These are phyloP conservation scores for Cistogaster globosa DNA, from an alignment of 2,888 invertebrate species.

Conservation along the genomic window DNA sequence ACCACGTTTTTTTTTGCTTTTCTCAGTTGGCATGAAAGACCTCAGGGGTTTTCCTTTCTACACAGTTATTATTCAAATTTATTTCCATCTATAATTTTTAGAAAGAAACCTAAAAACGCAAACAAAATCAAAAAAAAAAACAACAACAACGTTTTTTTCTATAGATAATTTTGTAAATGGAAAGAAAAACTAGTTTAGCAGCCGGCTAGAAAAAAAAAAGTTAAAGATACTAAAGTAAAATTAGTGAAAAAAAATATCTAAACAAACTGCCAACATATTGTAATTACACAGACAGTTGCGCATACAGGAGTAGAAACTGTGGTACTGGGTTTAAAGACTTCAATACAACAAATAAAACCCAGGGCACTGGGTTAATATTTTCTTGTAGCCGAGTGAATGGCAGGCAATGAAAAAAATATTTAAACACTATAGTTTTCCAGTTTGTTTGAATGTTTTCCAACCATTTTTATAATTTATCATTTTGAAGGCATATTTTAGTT, in stretches of 20 bases:
- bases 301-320: constrained; percentile 31
- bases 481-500: constrained; percentile 19
- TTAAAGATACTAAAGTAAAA: constrained; percentile 22
- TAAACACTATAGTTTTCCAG: neutral
- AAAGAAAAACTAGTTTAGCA: constrained; percentile 72
- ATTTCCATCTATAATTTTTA: constrained; percentile 47
- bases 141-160: constrained; percentile 75
- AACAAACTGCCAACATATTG: constrained; percentile 4
- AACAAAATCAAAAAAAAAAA: constrained; percentile 31
- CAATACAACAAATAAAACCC: constrained; percentile 73
- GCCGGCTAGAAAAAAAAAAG: constrained; percentile 2
- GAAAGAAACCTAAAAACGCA: neutral
- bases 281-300: constrained; percentile 5
- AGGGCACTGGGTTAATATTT: constrained; percentile 66
- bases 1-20: constrained; percentile 20
- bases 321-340: constrained; percentile 29
- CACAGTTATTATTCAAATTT: constrained; percentile 69
- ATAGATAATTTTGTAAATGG: constrained; percentile 41
- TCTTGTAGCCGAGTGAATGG: constrained; percentile 16
- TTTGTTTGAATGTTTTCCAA: constrained; percentile 1
- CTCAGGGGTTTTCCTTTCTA: constrained; percentile 68
- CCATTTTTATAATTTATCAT: constrained; percentile 43
- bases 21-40: constrained; percentile 27
- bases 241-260: neutral
- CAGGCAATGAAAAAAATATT: neutral